Conservation (phyloP, 2,113 vertebrate species). For the Cololabis saira region DNA sequence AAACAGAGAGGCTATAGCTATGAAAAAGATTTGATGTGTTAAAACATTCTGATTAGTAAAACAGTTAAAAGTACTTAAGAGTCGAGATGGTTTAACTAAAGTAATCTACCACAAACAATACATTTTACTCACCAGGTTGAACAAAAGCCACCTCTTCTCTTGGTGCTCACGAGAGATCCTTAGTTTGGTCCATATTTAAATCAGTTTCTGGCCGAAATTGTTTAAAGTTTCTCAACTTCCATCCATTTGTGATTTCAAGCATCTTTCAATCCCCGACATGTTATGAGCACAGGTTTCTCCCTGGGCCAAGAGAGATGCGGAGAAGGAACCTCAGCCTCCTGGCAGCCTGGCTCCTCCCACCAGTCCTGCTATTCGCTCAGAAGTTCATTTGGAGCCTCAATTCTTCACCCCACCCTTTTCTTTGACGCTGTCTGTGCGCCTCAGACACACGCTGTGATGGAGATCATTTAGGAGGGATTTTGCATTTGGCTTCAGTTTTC, state of each 20-base stretch:
- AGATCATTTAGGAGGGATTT: constrained; percentile 17
- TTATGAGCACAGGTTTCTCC: constrained; percentile 43
- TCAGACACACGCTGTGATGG: constrained; percentile 3
- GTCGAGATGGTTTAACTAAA: no score
- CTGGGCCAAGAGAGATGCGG: constrained; percentile 66
- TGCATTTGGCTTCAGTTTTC: neutral
- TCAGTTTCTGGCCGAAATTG: constrained; percentile 15
- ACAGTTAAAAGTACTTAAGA: neutral
- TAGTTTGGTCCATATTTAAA: constrained; percentile 28
- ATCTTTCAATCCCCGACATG: constrained; percentile 46
- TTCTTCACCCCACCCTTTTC: constrained; percentile 59
- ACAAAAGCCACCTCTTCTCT: constrained; percentile 9
- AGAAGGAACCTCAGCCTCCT: constrained; percentile 62
- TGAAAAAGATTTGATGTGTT: neutral
- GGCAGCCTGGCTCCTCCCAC: constrained; percentile 79
- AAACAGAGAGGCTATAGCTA: neutral
- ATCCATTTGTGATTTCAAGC: constrained; percentile 28
- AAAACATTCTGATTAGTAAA: neutral
- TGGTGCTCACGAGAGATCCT: constrained; percentile 33
- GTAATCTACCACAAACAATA: neutral
- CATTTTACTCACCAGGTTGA: constrained; percentile 66
- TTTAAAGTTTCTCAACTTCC: constrained; percentile 4
- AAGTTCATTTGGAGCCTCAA: constrained; percentile 62
- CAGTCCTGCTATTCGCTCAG: constrained; percentile 73
- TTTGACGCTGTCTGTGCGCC: constrained; percentile 12